These are phyloP conservation scores for Taenioides sp. DNA, from an alignment of 2,797 vertebrate species.

Conservation along the genomic window DNA sequence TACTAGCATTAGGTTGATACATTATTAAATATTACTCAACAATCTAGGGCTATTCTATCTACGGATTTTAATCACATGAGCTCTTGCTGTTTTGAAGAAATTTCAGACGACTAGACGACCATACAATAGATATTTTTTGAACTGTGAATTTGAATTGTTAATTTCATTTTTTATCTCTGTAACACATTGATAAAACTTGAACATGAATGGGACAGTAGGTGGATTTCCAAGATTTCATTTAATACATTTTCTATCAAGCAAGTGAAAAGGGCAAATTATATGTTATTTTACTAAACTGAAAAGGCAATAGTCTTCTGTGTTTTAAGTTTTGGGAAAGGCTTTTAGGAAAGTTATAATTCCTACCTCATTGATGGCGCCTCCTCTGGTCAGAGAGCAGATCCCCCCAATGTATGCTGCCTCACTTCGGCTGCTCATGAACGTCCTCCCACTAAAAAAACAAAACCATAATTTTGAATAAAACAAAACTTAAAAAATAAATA, in stretches of 20 bases:
- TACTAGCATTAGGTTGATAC: not conserved
- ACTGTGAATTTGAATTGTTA: too few relatives aligned
- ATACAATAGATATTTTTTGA: too few relatives aligned
- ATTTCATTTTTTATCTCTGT: too few relatives aligned
- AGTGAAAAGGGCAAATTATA: too few relatives aligned
- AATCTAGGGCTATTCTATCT: too few relatives aligned
- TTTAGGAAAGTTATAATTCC: conserved; percentile 27
- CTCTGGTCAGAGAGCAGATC: conserved; percentile 85
- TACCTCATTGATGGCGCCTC: conserved; percentile 93
- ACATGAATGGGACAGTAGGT: too few relatives aligned
- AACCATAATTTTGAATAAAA: not conserved
- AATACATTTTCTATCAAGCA: too few relatives aligned
- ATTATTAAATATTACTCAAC: not conserved
- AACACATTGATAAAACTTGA: too few relatives aligned
- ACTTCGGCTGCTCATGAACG: conserved; percentile 90
- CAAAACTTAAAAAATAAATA: not conserved
- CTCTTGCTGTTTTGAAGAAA: too few relatives aligned
- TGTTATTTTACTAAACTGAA: not conserved
- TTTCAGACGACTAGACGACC: too few relatives aligned
- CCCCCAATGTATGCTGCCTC: conserved; percentile 91
- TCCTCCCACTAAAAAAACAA: conserved; percentile 81
- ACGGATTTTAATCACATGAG: too few relatives aligned
- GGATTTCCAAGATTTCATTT: too few relatives aligned
- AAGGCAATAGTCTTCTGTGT: not conserved
- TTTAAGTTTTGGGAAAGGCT: not conserved